Evolutionary conservation across 2,113 vertebrate species (phyloP).

Genomic region (Neodon shergylaensis): DNA sequence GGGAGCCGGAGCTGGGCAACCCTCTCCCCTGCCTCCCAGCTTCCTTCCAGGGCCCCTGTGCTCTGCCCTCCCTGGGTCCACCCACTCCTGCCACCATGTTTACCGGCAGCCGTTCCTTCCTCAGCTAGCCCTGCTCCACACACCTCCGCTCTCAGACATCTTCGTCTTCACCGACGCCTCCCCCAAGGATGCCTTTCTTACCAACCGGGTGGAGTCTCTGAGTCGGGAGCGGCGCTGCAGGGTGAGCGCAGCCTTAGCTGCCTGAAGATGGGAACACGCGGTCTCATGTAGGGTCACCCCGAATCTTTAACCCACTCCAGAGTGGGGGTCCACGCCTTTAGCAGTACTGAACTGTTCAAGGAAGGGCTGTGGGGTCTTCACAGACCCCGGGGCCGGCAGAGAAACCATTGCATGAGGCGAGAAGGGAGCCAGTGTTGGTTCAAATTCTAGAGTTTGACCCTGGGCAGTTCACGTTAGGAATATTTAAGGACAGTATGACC

Average conservation of each 20-base stretch:
- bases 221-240: constrained; percentile 88
- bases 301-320: neutral
- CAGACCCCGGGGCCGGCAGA: neutral
- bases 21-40: neutral
- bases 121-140: constrained; percentile 91
- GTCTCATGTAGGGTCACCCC: neutral
- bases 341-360: neutral
- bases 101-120: neutral
- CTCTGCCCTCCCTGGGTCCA: neutral
- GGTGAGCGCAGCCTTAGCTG: constrained; percentile 76
- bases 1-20: neutral
- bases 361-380: neutral
- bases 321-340: neutral
- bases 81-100: neutral
- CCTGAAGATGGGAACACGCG: too few species aligned
- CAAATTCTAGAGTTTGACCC: neutral
- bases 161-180: constrained; percentile 94
- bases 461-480: neutral
- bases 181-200: constrained; percentile 89
- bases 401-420: neutral
- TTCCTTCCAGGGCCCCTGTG: neutral
- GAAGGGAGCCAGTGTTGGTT: neutral
- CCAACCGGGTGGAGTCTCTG: constrained; percentile 87
- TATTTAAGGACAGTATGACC: too few species aligned
- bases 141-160: constrained; percentile 91